Evolutionary conservation across 2,113 vertebrate species (phyloP).

Genomic region (Stigmatopora nigra): DNA sequence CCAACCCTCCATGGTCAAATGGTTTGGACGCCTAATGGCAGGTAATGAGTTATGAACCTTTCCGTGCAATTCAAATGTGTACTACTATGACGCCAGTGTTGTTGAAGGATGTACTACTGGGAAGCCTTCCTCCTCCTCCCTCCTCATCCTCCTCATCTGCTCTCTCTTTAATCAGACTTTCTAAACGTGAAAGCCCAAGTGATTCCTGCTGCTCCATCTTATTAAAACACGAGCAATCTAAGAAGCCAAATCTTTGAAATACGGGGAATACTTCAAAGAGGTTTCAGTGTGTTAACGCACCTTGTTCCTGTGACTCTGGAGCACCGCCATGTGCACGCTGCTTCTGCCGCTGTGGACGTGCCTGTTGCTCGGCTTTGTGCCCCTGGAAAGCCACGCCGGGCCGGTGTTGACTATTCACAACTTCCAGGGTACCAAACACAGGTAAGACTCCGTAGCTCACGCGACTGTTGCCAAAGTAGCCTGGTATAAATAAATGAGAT

Average conservation of each 20-base stretch:
- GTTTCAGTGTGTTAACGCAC: not conserved
- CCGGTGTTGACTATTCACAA: constrained; percentile 20
- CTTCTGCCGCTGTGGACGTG: constrained; percentile 44
- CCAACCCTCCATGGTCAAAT: no score
- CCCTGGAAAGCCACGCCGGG: constrained; percentile 43
- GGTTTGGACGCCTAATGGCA: no score
- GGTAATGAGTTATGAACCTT: not conserved
- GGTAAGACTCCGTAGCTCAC: constrained; percentile 31
- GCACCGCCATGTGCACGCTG: constrained; percentile 39
- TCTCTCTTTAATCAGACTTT: constrained; percentile 33
- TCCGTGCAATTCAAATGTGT: not conserved
- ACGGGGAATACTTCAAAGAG: not conserved
- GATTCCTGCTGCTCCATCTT: constrained; percentile 12
- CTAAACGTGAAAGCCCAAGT: constrained; percentile 35
- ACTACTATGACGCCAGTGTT: not conserved
- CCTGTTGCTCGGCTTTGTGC: constrained; percentile 50
- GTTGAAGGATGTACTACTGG: constrained; percentile 23
- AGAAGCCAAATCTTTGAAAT: not conserved
- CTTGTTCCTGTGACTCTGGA: constrained; percentile 6
- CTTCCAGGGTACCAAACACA: constrained; percentile 33
- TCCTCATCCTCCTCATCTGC: constrained; percentile 12
- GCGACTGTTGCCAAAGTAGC: not conserved
- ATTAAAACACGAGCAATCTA: constrained; percentile 9
- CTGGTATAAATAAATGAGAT: not conserved
- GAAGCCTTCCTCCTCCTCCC: constrained; percentile 33